Conservation (phyloP, 2,797 vertebrate genomes). For the Phataginus tetradactyla region DNA sequence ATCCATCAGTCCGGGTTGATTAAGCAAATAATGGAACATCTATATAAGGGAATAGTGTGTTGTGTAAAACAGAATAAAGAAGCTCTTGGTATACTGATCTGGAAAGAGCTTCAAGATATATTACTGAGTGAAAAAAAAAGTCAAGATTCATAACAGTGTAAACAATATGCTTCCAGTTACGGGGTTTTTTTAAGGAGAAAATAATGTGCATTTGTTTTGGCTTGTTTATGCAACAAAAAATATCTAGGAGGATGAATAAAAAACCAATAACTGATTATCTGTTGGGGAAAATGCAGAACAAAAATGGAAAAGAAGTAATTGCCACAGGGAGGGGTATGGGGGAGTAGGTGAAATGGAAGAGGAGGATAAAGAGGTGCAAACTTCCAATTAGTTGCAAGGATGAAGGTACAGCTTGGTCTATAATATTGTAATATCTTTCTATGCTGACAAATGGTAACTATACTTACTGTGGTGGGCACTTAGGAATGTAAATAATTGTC, state of each 20-base stretch:
- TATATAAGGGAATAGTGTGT: not conserved
- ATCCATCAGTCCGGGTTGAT: not conserved
- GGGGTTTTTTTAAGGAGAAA: not conserved
- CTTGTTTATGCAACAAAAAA: slow-evolving; percentile 20
- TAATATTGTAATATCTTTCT: too few relatives aligned
- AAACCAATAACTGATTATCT: not conserved
- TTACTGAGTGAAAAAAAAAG: not conserved
- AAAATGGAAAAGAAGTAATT: too few relatives aligned
- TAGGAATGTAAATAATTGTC: too few relatives aligned
- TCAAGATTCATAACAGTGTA: not conserved
- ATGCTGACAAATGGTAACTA: too few relatives aligned
- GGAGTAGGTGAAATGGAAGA: too few relatives aligned
- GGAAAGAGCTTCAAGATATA: not conserved
- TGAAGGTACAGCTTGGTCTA: too few relatives aligned
- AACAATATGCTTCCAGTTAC: not conserved
- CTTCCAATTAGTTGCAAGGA: too few relatives aligned
- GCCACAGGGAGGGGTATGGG: too few relatives aligned
- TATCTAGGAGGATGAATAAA: slow-evolving; percentile 1
- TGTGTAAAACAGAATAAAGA: not conserved
- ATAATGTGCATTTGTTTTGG: not conserved
- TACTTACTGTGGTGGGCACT: too few relatives aligned
- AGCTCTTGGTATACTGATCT: not conserved
- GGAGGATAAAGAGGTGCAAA: too few relatives aligned
- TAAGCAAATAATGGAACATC: not conserved
- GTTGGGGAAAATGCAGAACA: not conserved